A percentile compares a stretch with the other conserved stretches of the same genome.
These are phyloP conservation scores for Ifrita kowaldi DNA, from an alignment of 2,113 vertebrate species.

Conservation along the genomic window DNA sequence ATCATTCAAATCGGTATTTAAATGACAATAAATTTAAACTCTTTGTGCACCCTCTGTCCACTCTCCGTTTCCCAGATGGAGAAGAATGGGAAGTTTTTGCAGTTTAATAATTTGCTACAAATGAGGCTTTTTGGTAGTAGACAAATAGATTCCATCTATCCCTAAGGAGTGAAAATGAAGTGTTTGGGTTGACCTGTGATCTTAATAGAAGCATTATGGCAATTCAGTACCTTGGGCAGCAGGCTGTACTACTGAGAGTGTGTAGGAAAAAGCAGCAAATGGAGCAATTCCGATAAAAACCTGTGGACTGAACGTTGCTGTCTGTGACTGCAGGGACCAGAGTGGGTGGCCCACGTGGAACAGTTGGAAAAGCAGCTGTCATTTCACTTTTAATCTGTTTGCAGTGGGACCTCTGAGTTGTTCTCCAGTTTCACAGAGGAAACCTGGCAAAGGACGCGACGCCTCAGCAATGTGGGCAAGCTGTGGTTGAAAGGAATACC, in stretches of 20 bases:
- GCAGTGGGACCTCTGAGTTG: background rate
- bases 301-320: rapidly evolving
- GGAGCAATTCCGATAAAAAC: background rate
- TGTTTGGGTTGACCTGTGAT: background rate
- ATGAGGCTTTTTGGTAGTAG: background rate
- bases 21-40: background rate
- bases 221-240: too few species aligned
- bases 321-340: background rate
- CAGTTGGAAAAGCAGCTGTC: background rate
- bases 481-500: rapidly evolving
- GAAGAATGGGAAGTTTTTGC: background rate
- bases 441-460: background rate
- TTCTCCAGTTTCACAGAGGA: too few species aligned
- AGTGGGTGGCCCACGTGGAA: rapidly evolving
- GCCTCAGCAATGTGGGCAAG: rapidly evolving
- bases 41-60: background rate
- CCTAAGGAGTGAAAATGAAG: background rate
- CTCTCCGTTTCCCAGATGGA: too few species aligned
- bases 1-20: background rate
- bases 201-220: background rate
- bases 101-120: background rate
- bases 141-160: background rate
- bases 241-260: rapidly evolving
- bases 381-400: background rate
- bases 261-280: background rate